Percentiles rank a stretch among this genome's conserved stretches.
Conservation (phyloP, 92 coral and sea anemone species). For the Zoanthus solanderi region DNA sequence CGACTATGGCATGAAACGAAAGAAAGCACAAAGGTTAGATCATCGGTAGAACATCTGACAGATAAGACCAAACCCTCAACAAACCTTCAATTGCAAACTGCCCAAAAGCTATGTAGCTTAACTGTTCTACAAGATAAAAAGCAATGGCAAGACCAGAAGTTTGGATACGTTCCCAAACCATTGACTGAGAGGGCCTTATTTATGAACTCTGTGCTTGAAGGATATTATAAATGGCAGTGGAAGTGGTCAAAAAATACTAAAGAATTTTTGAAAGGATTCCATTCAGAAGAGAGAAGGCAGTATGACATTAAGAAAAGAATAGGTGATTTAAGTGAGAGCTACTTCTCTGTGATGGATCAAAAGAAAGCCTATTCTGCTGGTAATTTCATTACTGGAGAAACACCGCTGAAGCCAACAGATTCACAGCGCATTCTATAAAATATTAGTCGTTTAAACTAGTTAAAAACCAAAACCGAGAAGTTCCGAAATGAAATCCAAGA, state of each 20-base stretch:
- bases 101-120: background rate
- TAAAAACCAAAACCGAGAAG: constrained; percentile 2
- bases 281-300: background rate
- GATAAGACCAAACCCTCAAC: background rate
- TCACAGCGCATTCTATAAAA: background rate
- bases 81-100: background rate
- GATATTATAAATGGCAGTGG: background rate
- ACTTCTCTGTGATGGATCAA: background rate
- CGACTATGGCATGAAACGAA: background rate
- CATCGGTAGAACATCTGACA: background rate
- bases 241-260: constrained; percentile 3
- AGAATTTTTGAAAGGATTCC: background rate
- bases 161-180: constrained; percentile 8
- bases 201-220: background rate
- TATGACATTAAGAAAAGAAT: background rate
- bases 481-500: background rate
- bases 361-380: background rate
- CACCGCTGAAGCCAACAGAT: no score
- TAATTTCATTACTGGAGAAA: no score
- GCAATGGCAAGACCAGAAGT: background rate
- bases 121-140: background rate
- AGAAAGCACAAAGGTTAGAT: background rate
- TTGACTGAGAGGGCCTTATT: background rate
- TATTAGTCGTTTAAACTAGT: constrained; percentile 26
- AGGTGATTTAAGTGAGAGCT: background rate